A percentile compares a stretch with the other conserved stretches of the same genome.
Conservation (phyloP, 35 echinoderm and acorn worm genomes). For the Heliocidaris tuberculata region DNA sequence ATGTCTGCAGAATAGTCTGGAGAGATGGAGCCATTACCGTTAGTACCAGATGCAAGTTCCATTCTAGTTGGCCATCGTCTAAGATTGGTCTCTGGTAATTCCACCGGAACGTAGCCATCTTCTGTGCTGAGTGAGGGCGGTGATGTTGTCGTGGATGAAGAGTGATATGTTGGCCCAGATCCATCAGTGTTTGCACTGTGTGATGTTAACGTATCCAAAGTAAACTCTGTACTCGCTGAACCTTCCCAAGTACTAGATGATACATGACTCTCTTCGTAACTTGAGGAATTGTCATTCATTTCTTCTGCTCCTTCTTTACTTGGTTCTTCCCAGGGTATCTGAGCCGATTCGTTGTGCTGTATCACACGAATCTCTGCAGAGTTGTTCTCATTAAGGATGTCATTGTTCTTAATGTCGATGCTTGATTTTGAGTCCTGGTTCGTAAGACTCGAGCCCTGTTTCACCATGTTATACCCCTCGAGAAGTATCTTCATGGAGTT, state of each 20-base stretch:
- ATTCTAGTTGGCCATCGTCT: neutral
- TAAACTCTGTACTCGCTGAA: neutral
- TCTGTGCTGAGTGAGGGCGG: neutral
- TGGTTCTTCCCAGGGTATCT: neutral
- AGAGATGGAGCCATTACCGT: too few relatives aligned
- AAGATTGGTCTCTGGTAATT: neutral
- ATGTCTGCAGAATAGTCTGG: neutral
- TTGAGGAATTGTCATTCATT: neutral
- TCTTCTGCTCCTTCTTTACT: neutral
- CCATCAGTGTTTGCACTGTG: neutral
- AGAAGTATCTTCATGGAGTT: slow-evolving; percentile 27
- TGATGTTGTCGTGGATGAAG: neutral
- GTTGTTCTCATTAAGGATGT: neutral
- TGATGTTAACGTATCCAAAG: neutral
- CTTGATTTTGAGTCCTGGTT: neutral
- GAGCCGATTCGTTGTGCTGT: neutral
- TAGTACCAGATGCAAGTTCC: neutral
- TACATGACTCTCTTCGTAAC: neutral
- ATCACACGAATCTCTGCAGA: neutral
- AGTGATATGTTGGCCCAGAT: neutral
- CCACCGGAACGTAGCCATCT: neutral
- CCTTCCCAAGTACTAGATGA: neutral
- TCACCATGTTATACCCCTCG: slow-evolving; percentile 15
- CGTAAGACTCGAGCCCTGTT: neutral
- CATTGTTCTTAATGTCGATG: neutral